Conservation (phyloP, 1,140 invertebrate species). For the Aphelenchoides besseyi region DNA sequence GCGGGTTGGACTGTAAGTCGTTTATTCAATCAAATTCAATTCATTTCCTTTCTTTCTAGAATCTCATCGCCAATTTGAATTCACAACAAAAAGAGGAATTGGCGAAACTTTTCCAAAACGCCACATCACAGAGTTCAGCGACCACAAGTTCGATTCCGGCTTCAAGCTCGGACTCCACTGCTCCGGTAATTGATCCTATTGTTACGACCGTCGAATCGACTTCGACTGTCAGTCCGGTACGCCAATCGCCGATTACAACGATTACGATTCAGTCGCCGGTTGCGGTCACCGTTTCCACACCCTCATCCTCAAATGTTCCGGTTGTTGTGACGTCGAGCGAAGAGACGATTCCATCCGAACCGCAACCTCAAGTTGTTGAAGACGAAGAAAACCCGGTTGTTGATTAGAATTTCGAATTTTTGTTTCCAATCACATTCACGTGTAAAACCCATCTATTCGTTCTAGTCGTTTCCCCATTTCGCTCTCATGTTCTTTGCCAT, state of each 20-base stretch:
- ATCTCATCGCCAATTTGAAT: not conserved
- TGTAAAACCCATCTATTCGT: no score
- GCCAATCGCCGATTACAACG: not conserved
- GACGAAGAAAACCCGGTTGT: conserved; percentile 10
- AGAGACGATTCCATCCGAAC: not conserved
- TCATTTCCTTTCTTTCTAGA: not conserved
- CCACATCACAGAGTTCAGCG: no score
- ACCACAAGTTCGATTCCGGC: not conserved
- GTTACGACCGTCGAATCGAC: not conserved
- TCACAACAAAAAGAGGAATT: not conserved
- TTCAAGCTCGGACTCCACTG: not conserved
- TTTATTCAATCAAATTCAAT: not conserved
- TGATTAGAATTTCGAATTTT: not conserved
- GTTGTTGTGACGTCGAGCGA: not conserved
- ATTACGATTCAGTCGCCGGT: not conserved
- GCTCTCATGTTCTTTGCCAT: not conserved
- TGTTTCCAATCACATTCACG: no score
- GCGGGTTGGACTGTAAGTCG: not conserved
- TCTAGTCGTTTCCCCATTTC: not conserved
- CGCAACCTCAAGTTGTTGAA: not conserved
- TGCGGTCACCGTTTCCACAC: not conserved
- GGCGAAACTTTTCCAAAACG: no score
- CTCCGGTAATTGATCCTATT: not conserved
- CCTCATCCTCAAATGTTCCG: not conserved
- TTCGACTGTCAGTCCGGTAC: not conserved